Evolutionary conservation across 2,888 invertebrate genomes (phyloP), one percentile per base, ranked within the genome.

Genomic region (Scotopteryx bipunctaria): DNA sequence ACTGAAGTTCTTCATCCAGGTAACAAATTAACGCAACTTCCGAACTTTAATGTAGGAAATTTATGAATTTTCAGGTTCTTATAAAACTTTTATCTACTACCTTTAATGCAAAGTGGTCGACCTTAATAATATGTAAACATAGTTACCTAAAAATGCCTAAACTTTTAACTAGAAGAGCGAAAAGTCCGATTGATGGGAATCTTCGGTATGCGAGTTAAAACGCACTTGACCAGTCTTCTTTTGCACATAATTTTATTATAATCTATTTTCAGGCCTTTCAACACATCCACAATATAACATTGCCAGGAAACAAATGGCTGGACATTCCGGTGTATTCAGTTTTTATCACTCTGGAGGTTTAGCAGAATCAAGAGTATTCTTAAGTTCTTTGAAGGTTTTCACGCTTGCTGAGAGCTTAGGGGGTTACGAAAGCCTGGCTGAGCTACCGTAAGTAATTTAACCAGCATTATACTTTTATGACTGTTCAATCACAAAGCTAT

Each of bases 341-440:
- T 97, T 99, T 73, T 97, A 95, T 69, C 91, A 98, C 15, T 94
- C 94, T 68, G 98, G 97, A 0, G 94, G 92, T 2, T 71, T 95
- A 27, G 87, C 93, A 47, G 93, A 96, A 64, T 94, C 96, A 0
- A 91, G 91, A 48, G 94, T 91, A 46, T 96, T 99, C 73, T 86
- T 98, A 14, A 92, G 93, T 63, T 80, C 93, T 3, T 84, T 98
- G 19, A 95, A 97, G 86, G 67, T 97, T 15, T 97, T 98, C 80
- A 94, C 92, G 0, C 83, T 98, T 42, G 99, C 99, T 2, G 99
- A 98, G 79, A 98, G 98, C 74, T 92, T 99, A 54, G 99, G 99
- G 38, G 98, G 98, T 47, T 97, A 95, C 71, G 98, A 99, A 78
- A 98, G 97, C 76, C 92, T 99, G 60, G 97, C 97, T 2, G 98